Base-by-base conservation (phyloP, 2,113 vertebrate genomes). In the Nansenia antarctica region DNA sequence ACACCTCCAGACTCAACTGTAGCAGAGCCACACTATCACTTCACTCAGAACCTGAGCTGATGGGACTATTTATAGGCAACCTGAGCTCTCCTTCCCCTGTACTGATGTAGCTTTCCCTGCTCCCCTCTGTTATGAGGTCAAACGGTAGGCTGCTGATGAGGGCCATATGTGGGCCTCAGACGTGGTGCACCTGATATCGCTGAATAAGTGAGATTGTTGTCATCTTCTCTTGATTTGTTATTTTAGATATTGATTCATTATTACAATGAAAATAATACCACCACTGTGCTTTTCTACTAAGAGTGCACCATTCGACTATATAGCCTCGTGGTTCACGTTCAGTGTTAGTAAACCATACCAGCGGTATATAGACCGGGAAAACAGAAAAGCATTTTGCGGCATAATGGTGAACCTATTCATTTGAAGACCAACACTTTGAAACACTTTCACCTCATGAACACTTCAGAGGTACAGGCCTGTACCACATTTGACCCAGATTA, bases 401-500 rank as follows among this genome's bases (percentile, higher is more conserved):
- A 47, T 15, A 5, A 14, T 18, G n/a, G n/a, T n/a, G n/a, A n/a
- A n/a, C n/a, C n/a, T n/a, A n/a, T n/a, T n/a, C n/a, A n/a, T n/a
- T n/a, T n/a, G n/a, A n/a, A n/a, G n/a, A n/a, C n/a, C n/a, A n/a
- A n/a, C n/a, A n/a, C n/a, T n/a, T 57, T 26, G 54, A 57, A 4
- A n/a, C 14, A 47, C 22, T 5, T 35, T 15, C n/a, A 3, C 18
- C 32, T 35, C 32, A 0, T 35, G 20, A 35, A 24, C 59, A 61
- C 30, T 20, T 20, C 4, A 61, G 57, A 27, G n/a, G n/a, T 15
- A 24, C 52, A 27, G 26, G 26, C 37, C 64, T 37, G 47, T 12
- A n/a, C 14, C 20, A 31, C 27, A 31, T 8, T 22, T 66, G 32
- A 66, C 49, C 64, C 64, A 66, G 11, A 66, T 55, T 66, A 14